Base-by-base conservation (phyloP, 53 echinoderm and acorn worm species). In the Crossaster papposus region DNA sequence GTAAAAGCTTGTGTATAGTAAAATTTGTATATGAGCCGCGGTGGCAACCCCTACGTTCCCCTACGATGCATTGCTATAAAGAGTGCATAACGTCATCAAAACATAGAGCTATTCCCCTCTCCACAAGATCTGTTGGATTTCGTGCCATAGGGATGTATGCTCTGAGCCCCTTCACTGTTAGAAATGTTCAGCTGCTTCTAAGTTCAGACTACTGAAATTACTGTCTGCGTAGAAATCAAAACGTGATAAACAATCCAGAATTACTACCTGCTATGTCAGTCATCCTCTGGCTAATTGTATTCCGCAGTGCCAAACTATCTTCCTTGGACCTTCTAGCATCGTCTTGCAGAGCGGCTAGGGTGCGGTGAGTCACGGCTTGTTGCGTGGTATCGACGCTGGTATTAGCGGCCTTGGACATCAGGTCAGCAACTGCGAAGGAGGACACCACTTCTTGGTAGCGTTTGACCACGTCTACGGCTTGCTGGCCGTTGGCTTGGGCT, bases 401-500 rank as follows among this genome's bases (percentile, higher is more conserved):
- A 15, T 53, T 90, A 36, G 95, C 94, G 71, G 88, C 77, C 88
- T 90, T 90, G 35, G 72, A 68, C 2, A 88, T 94, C 23, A 62
- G 62, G 14, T 77, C 34, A 23, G 95, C 94, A 29, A 90, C 90
- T 8, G 72, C 30, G 54, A 94, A 70, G 55, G 94, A 79, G 2
- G 90, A 33, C 62, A 92, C 82, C 15, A 81, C 90, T 13, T 83
- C 90, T 50, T 88, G 82, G 58, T 94, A 95, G 70, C 70, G 79
- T 28, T 79, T 51, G 71, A 95, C 83, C 28, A 92, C 84, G 35
- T 92, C 91, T 23, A 95, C 95, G 2, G 95, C 94, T 64, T 81
- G 54, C 54, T 92, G 94, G 35, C 95, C 90, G 26, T 50, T 26
- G 44, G 83, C 65, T 58, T 94, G 88, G 34, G 84, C 93, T 22